phyloP scores from a whole-genome alignment of 2,113 vertebrate species.

The Cisticola juncidis region DNA sequence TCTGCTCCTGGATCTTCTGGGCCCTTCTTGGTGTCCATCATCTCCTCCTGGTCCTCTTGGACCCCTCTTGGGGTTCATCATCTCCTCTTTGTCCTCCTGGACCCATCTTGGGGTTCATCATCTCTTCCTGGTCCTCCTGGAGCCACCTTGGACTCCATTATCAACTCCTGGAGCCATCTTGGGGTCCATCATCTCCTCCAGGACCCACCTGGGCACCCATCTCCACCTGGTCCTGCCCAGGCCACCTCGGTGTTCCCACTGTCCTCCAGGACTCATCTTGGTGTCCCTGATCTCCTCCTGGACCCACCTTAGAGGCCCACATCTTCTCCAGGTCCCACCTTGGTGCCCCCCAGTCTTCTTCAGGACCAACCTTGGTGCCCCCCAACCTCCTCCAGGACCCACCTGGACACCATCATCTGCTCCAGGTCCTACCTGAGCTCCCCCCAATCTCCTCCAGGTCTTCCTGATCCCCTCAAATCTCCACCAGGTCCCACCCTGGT shows the following conservation, averaged over 20 bases:
- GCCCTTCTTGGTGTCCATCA: background rate
- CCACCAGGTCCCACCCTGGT: background rate
- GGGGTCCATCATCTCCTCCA: background rate
- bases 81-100: background rate
- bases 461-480: background rate
- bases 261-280: background rate
- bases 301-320: too few relatives aligned
- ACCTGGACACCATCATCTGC: background rate
- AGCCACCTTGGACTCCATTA: background rate
- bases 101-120: accelerated
- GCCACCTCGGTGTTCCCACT: too few relatives aligned
- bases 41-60: background rate
- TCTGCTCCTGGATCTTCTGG: background rate
- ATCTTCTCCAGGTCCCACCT: background rate
- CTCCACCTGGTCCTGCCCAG: too few relatives aligned
- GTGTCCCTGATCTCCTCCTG: background rate
- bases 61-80: too few relatives aligned
- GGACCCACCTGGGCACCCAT: too few relatives aligned
- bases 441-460: background rate
- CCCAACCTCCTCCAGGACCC: too few relatives aligned
- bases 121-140: background rate
- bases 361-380: background rate
- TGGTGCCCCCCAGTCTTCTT: background rate
- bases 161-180: background rate
- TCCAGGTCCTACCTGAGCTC: background rate